These are phyloP conservation scores for Dromococcyx pavoninus DNA, from an alignment of 2,797 vertebrate genomes.

Conservation along the genomic window DNA sequence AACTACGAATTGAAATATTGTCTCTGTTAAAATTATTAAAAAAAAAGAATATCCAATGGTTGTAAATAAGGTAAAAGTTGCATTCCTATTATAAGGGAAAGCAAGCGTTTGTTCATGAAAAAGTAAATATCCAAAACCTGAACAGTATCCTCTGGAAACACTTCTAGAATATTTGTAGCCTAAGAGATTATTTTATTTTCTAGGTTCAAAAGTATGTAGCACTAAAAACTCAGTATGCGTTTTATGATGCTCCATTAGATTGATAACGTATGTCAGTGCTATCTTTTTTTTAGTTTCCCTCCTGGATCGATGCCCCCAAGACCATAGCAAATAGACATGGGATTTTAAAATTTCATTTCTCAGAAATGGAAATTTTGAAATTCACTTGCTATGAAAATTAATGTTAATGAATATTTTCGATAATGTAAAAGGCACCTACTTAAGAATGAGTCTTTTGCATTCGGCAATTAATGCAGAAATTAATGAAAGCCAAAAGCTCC, in stretches of 20 bases:
- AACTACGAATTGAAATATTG: background rate
- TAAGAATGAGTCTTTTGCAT: background rate
- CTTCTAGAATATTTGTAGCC: background rate
- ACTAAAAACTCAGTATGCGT: background rate
- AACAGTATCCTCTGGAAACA: background rate
- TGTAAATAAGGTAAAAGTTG: background rate
- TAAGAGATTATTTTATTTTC: background rate
- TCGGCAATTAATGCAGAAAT: background rate
- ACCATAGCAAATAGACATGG: background rate
- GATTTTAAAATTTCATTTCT: background rate
- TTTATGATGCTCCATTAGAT: background rate
- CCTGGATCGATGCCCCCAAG: background rate
- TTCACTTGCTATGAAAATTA: conserved; percentile 11
- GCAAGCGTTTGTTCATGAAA: background rate
- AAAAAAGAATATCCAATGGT: background rate
- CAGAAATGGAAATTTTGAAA: conserved; percentile 5
- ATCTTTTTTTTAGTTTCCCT: background rate
- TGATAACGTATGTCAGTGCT: background rate
- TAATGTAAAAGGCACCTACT: background rate
- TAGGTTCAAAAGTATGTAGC: background rate
- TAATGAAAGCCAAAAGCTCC: background rate
- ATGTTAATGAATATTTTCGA: conserved; percentile 8
- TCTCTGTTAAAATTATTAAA: background rate
- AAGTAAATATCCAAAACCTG: background rate
- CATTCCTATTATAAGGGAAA: background rate